These are phyloP conservation scores for Leptocoma aspasia DNA, from an alignment of 2,113 vertebrate genomes.

Conservation along the genomic window DNA sequence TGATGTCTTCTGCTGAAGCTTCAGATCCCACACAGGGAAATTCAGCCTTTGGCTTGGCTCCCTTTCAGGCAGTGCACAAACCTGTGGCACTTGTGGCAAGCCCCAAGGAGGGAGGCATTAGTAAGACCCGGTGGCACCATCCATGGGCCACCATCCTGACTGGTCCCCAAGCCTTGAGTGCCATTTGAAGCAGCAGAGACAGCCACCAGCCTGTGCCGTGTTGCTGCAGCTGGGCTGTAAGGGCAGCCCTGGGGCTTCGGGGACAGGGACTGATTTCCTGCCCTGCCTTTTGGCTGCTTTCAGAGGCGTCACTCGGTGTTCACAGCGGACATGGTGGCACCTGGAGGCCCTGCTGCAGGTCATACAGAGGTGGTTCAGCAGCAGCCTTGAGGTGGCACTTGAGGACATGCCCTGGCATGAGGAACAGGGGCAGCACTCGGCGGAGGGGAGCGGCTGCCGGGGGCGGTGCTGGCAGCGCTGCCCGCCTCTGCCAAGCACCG, in stretches of 20 bases:
- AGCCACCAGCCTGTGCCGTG: neutral
- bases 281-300: neutral
- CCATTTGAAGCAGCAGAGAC: neutral
- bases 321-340: accelerated
- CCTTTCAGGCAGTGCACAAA: neutral
- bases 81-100: accelerated
- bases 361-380: neutral
- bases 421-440: accelerated
- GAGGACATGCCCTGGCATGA: neutral
- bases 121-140: accelerated
- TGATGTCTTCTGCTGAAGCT: neutral
- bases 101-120: neutral
- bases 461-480: neutral
- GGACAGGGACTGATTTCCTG: neutral
- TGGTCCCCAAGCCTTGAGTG: neutral
- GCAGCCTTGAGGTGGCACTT: neutral
- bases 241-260: accelerated
- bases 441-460: accelerated
- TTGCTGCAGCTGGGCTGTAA: neutral
- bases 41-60: neutral
- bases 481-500: accelerated
- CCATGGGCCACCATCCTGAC: accelerated
- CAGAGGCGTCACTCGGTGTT: accelerated
- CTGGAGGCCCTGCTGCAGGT: neutral
- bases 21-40: neutral